Conservation (phyloP, 2,888 invertebrate species). For the Nemotelus pantherinus region DNA sequence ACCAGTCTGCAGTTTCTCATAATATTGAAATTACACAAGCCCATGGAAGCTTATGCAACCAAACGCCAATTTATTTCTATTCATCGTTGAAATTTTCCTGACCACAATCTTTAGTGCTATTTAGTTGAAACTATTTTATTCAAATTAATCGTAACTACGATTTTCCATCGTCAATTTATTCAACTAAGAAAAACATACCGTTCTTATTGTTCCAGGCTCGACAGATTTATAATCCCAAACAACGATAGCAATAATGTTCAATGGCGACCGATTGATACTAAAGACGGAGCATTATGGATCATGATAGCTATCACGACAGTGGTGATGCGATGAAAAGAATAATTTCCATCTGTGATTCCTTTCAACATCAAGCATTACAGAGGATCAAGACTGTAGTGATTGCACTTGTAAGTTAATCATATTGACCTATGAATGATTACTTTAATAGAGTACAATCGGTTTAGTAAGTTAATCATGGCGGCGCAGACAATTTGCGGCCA, state of each 20-base stretch:
- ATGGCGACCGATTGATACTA: conserved; percentile 11
- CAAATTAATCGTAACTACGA: too few relatives aligned
- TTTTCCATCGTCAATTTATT: background rate
- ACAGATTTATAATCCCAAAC: background rate
- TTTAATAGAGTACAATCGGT: background rate
- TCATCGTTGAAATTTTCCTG: too few relatives aligned
- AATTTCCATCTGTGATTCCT: conserved; percentile 8
- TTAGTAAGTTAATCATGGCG: conserved; percentile 12
- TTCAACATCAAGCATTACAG: background rate
- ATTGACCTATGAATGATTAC: conserved; percentile 25
- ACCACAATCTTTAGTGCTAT: too few relatives aligned
- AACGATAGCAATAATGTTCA: conserved; percentile 3
- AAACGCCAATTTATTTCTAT: too few relatives aligned
- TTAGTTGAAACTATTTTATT: too few relatives aligned
- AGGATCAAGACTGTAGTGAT: background rate
- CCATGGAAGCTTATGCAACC: too few relatives aligned
- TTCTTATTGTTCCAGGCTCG: background rate
- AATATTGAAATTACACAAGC: too few relatives aligned
- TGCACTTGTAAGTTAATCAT: conserved; percentile 26
- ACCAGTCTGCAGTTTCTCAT: too few relatives aligned
- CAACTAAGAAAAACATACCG: background rate
- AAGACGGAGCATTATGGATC: background rate
- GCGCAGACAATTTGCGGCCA: conserved; percentile 17
- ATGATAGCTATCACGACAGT: background rate
- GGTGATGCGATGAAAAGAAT: conserved; percentile 17